These are phyloP conservation scores for Herpetotheres cachinnans DNA, from an alignment of 2,113 vertebrate species.

Conservation along the genomic window DNA sequence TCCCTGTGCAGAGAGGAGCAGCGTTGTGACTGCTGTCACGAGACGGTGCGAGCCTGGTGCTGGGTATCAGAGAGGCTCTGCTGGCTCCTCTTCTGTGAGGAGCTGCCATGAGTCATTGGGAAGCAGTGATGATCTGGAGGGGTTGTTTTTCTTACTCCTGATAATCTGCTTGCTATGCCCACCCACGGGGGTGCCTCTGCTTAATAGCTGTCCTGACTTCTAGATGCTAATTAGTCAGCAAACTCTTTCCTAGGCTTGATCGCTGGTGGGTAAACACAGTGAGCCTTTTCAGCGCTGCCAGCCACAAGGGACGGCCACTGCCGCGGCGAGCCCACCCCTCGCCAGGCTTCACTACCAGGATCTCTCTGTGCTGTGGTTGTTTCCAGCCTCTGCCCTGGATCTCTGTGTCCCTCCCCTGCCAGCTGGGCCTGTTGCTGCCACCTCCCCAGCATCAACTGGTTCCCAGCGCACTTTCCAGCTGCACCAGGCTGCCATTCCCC, in stretches of 20 bases:
- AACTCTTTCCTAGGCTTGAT: not conserved
- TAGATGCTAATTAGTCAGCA: not conserved
- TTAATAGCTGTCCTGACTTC: not conserved
- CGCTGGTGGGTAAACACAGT: not conserved
- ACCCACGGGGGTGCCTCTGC: not conserved
- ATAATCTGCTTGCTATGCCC: not conserved
- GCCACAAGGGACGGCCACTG: fast-evolving
- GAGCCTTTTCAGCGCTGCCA: not conserved
- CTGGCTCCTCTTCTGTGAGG: not conserved
- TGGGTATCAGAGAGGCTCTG: not conserved
- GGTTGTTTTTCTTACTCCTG: not conserved
- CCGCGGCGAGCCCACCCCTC: not conserved
- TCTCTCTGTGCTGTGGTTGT: not conserved
- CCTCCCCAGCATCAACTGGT: not conserved
- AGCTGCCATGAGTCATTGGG: not conserved
- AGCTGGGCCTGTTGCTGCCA: not conserved
- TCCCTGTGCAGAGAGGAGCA: not conserved
- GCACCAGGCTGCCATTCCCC: not conserved
- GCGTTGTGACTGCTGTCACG: not conserved
- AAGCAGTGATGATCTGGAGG: not conserved
- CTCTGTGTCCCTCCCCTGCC: not conserved
- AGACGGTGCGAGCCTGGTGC: not conserved
- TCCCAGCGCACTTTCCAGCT: not conserved
- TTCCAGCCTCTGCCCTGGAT: not conserved
- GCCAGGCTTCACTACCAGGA: not conserved